These are phyloP conservation scores for Dinocampus coccinellae DNA, from an alignment of 2,888 invertebrate species.

Conservation along the genomic window DNA sequence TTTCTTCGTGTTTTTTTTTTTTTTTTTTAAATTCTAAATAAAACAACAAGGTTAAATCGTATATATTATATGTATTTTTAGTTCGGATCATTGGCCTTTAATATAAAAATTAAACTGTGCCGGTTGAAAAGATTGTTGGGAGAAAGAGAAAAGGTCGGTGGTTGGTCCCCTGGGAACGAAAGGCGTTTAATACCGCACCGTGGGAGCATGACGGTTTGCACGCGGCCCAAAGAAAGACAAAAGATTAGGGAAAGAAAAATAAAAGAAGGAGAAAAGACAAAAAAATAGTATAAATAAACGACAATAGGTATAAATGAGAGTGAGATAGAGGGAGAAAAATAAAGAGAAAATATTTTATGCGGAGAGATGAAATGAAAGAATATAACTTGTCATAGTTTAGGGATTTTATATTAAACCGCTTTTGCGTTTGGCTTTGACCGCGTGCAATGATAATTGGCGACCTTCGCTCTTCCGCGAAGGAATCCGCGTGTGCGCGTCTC, in stretches of 20 bases:
- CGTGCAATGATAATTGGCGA: slow-evolving; percentile 62
- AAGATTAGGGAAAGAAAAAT: slow-evolving; percentile 21
- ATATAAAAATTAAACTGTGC: slow-evolving; percentile 16
- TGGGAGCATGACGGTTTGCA: slow-evolving; percentile 22
- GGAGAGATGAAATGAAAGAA: slow-evolving; percentile 30
- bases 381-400: slow-evolving; percentile 58
- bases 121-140: slow-evolving; percentile 9
- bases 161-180: slow-evolving; percentile 25
- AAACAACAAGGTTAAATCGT: not conserved
- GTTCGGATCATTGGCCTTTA: slow-evolving; percentile 18
- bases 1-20: not conserved
- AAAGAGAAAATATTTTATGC: too few relatives aligned
- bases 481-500: slow-evolving; percentile 52
- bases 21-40: not conserved
- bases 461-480: slow-evolving; percentile 67
- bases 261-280: not conserved
- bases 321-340: slow-evolving; percentile 22
- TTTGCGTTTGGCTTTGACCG: slow-evolving; percentile 51
- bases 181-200: slow-evolving; percentile 30
- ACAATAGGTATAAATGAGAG: slow-evolving; percentile 11
- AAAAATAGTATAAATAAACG: not conserved
- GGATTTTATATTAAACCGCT: slow-evolving; percentile 56
- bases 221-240: slow-evolving; percentile 18
- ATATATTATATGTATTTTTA: not conserved
- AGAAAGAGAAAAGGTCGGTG: slow-evolving; percentile 13